Conservation (phyloP, 2,113 vertebrate species). For the Chionodraco myersi region DNA sequence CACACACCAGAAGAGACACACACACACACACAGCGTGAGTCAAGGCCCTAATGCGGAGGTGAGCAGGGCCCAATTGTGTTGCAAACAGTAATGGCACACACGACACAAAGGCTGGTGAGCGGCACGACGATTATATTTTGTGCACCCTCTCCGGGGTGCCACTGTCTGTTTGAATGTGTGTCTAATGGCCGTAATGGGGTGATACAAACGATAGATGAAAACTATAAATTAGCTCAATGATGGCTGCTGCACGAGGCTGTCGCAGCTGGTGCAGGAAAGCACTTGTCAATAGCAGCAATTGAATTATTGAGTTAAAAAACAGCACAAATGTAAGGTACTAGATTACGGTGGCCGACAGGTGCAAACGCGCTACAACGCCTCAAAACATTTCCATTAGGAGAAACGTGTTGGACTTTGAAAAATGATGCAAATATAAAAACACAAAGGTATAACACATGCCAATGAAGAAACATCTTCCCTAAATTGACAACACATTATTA, state of each 20-base stretch:
- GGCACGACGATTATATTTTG: constrained; percentile 9
- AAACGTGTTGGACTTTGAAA: too few species aligned
- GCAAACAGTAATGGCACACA: constrained; percentile 44
- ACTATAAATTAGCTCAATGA: constrained; percentile 55
- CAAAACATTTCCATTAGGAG: too few species aligned
- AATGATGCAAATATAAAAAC: too few species aligned
- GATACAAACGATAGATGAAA: constrained; percentile 60
- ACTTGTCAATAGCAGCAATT: constrained; percentile 1
- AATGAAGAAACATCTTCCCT: too few species aligned
- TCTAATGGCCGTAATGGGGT: constrained; percentile 47
- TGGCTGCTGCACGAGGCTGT: constrained; percentile 18
- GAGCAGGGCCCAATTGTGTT: constrained; percentile 33
- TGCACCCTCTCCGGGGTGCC: constrained; percentile 9
- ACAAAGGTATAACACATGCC: too few species aligned
- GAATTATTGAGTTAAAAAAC: constrained; percentile 11
- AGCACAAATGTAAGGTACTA: constrained; percentile 24
- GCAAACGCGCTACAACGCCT: too few species aligned
- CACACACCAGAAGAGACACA: background rate
- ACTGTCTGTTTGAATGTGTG: background rate
- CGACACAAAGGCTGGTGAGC: constrained; percentile 28
- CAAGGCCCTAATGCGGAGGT: constrained; percentile 29
- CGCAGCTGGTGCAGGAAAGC: constrained; percentile 35
- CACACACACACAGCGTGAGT: constrained; percentile 30
- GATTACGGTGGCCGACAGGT: too few species aligned
- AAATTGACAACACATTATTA: too few species aligned